These are phyloP conservation scores for Pterostichus niger DNA, from an alignment of 2,888 invertebrate genomes.

Conservation along the genomic window DNA sequence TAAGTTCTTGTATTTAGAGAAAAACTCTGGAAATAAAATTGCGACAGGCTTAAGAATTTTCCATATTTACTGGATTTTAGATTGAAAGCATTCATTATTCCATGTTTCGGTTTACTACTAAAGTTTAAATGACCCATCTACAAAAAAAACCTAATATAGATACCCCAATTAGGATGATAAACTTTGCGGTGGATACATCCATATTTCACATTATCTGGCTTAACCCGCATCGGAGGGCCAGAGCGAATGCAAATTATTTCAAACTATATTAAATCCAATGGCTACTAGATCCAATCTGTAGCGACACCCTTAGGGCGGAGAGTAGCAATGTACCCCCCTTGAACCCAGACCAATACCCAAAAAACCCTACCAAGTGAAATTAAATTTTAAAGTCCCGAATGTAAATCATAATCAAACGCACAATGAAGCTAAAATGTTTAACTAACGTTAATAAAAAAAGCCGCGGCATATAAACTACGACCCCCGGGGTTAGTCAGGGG, in stretches of 20 bases:
- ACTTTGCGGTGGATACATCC: conserved; percentile 13
- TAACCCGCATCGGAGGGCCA: conserved; percentile 8
- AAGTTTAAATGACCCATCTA: conserved; percentile 3
- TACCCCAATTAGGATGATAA: conserved; percentile 39
- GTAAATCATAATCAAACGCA: conserved; percentile 64
- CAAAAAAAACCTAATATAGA: conserved; percentile 36
- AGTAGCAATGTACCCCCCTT: conserved; percentile 43
- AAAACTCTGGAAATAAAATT: neutral
- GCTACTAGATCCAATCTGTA: conserved; percentile 63
- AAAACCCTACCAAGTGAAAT: conserved; percentile 57
- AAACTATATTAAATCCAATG: conserved; percentile 61
- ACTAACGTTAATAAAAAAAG: conserved; percentile 56
- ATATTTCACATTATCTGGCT: conserved; percentile 53
- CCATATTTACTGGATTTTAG: neutral
- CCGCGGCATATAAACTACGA: conserved; percentile 38
- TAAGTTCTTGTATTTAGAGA: neutral
- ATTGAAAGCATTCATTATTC: conserved; percentile 34
- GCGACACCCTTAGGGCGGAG: conserved; percentile 60
- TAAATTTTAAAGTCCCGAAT: conserved; percentile 64
- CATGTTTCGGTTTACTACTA: conserved; percentile 25
- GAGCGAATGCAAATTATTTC: conserved; percentile 55
- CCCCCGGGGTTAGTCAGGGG: conserved; percentile 3
- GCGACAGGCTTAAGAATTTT: neutral
- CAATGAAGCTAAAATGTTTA: conserved; percentile 56
- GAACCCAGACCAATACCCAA: neutral